Evolutionary conservation across 1,140 invertebrate species (phyloP), one percentile per base, ranked within the genome.

Genomic region (Nilaparvata lugens): DNA sequence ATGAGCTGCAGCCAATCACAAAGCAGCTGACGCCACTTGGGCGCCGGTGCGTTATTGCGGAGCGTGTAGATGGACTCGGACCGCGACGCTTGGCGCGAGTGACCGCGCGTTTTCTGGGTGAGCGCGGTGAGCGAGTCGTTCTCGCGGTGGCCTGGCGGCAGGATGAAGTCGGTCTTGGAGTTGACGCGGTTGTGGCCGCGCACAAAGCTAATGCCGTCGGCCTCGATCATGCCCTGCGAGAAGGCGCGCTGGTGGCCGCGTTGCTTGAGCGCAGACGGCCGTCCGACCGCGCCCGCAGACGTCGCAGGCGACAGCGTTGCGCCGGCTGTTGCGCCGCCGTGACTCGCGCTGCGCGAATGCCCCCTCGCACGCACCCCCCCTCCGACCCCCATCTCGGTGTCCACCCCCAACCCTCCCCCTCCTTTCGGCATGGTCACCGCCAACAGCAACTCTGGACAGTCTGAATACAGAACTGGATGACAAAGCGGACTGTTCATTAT

Each of bases 51-150:
- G 24, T 80, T 82, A 53, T 87, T 81, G 58, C 89, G 79, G 64
- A 94, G 79, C 1, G 91, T 94, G 70, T 93, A 94, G 60, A 93
- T 89, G 19, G 89, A 92, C 69, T 94, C 90, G 0, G 89, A 89
- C 56, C 89, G 72, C 13, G 81, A 83, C 0, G 81, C 80, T 67
- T 83, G 80, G 9, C 82, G 71, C 1, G 79, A 80, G 66, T 83
- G 82, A 0, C 79, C 79, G 51, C 72, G 72, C 56, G 58, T 60
- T 31, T 61, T 43, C 28, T 19, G 60, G 69, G 72, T 4, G 72
- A 73, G 31, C 51, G 79, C 65, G 21, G 71, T 73, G 43, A 75
- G 75, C 60, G 66, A 71, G 62, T 64, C 75, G 4, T n/a, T 56
- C 35, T 68, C 76, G 19, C 75, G 70, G 71, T 91, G 86, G 1